Percentiles rank a stretch among this genome's conserved stretches.
These are phyloP conservation scores for Toxotes chatareus DNA, from an alignment of 2,113 vertebrate genomes.

Conservation along the genomic window DNA sequence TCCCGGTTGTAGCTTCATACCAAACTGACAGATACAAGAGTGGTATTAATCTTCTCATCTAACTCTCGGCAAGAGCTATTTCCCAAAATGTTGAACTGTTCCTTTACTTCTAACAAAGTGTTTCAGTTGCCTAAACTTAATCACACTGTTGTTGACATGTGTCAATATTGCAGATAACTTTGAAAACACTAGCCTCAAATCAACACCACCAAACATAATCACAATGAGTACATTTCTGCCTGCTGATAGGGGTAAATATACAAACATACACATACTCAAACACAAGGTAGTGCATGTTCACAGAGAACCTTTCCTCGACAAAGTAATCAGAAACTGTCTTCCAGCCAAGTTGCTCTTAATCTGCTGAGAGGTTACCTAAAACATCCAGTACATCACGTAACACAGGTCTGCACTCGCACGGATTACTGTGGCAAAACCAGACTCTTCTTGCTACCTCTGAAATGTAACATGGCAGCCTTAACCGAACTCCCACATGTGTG, in stretches of 20 bases:
- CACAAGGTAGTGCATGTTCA: too few relatives aligned
- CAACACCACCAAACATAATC: neutral
- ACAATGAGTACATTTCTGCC: neutral
- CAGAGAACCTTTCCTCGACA: neutral
- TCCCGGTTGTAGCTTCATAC: too few relatives aligned
- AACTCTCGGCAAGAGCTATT: neutral
- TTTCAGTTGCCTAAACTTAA: neutral
- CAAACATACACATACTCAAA: neutral
- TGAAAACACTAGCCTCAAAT: neutral
- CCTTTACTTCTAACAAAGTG: neutral
- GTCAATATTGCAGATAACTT: neutral
- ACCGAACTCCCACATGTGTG: constrained; percentile 14
- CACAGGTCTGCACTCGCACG: constrained; percentile 20
- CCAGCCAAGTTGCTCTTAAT: constrained; percentile 16
- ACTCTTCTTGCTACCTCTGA: constrained; percentile 7
- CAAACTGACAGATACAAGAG: too few relatives aligned
- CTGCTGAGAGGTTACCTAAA: constrained; percentile 30
- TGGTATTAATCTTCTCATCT: neutral
- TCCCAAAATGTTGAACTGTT: neutral
- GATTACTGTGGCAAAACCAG: constrained; percentile 21
- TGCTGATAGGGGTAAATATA: neutral
- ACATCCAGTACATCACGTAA: constrained; percentile 20
- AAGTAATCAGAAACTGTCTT: neutral
- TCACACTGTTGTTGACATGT: neutral
- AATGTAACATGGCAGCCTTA: constrained; percentile 20